These are phyloP conservation scores for Pithys albifrons DNA, from an alignment of 2,113 vertebrate genomes.

Conservation along the genomic window DNA sequence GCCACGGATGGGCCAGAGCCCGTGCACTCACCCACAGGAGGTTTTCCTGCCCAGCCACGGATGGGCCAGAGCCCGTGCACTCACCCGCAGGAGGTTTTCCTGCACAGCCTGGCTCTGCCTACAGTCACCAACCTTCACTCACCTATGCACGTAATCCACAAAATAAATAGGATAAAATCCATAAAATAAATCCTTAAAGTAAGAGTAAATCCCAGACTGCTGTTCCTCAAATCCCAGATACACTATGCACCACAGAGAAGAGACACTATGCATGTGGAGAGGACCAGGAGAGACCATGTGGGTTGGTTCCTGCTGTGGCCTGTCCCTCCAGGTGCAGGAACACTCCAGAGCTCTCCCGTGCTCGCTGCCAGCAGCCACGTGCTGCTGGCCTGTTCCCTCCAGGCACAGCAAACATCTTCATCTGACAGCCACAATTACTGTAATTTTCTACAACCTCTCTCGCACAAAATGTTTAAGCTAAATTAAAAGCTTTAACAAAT, in stretches of 20 bases:
- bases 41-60: fast-evolving
- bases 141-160: neutral
- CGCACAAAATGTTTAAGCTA: constrained; percentile 44
- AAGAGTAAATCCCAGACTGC: neutral
- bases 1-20: neutral
- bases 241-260: fast-evolving
- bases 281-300: neutral
- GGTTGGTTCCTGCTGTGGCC: neutral
- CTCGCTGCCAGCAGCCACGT: neutral
- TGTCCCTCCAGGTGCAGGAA: neutral
- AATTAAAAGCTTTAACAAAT: constrained; percentile 59
- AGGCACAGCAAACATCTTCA: constrained; percentile 10
- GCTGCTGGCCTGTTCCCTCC: neutral
- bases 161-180: neutral
- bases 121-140: neutral
- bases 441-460: constrained; percentile 48
- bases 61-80: neutral
- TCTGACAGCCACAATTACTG: constrained; percentile 51
- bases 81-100: neutral
- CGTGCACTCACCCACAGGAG: neutral
- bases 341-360: neutral
- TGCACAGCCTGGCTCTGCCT: neutral
- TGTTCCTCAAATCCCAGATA: neutral
- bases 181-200: neutral
- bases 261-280: fast-evolving